Percentiles rank a stretch among this genome's conserved stretches.
phyloP scores from a whole-genome alignment of 2,888 invertebrate species.

The Epinotia bilunana region DNA sequence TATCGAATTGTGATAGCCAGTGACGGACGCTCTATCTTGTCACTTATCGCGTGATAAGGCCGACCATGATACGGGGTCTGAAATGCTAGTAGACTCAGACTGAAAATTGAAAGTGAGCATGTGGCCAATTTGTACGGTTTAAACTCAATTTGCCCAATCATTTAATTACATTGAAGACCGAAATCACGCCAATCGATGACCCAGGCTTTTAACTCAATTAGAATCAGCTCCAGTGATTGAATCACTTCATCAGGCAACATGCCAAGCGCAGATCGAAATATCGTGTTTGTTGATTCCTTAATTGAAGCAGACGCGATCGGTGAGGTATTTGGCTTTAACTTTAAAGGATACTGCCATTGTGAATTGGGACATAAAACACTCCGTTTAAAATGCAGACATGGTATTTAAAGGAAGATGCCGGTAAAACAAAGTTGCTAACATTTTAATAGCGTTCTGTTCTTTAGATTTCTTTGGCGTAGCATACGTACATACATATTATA shows the following conservation, averaged over 20 bases:
- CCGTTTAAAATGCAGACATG: not conserved
- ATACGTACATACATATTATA: not conserved
- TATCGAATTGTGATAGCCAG: too few relatives aligned
- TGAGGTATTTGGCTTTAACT: slow-evolving; percentile 5
- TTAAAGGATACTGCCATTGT: slow-evolving; percentile 6
- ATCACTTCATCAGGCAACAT: slow-evolving; percentile 31
- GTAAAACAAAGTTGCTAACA: not conserved
- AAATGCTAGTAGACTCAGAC: not conserved
- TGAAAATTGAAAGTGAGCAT: not conserved
- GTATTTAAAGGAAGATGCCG: not conserved
- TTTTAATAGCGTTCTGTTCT: not conserved
- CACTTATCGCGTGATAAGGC: too few relatives aligned
- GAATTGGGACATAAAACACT: not conserved
- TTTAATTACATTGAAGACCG: slow-evolving; percentile 10
- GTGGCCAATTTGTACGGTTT: not conserved
- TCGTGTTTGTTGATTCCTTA: slow-evolving; percentile 5
- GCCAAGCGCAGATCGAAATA: slow-evolving; percentile 16
- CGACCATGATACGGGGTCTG: too few relatives aligned
- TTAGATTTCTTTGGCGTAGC: not conserved
- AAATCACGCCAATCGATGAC: slow-evolving; percentile 14
- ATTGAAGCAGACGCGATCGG: not conserved
- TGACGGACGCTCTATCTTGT: too few relatives aligned
- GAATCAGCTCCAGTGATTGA: slow-evolving; percentile 24
- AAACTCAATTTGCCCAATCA: slow-evolving; percentile 5
- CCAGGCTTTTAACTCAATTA: slow-evolving; percentile 10